Conservation (phyloP, 2,888 invertebrate species). For the Rhabditoides inermis region DNA sequence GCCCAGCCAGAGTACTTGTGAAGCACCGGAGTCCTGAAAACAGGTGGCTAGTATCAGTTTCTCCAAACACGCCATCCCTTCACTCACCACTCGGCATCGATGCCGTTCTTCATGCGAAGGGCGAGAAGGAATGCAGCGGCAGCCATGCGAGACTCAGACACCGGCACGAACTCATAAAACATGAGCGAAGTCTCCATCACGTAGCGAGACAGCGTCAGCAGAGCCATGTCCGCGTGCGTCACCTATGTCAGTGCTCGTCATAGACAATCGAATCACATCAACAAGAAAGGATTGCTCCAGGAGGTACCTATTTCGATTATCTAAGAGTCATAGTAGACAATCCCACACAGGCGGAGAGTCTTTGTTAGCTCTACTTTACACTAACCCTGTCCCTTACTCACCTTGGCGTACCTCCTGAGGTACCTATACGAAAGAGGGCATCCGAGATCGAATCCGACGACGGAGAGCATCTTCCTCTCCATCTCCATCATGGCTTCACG, state of each 20-base stretch:
- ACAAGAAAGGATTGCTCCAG: too few species aligned
- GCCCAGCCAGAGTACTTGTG: constrained; percentile 42
- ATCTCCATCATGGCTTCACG: constrained; percentile 75
- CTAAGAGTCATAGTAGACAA: too few species aligned
- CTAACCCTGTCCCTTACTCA: too few species aligned
- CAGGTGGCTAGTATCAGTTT: too few species aligned
- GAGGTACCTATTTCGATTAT: too few species aligned
- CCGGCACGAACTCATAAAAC: constrained; percentile 73
- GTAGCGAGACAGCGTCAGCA: constrained; percentile 83
- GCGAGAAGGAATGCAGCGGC: constrained; percentile 80
- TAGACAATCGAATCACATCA: too few species aligned
- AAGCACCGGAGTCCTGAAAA: constrained; percentile 30
- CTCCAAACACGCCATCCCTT: too few species aligned
- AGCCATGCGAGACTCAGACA: constrained; percentile 77
- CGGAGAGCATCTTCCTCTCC: constrained; percentile 75
- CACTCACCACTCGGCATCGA: constrained; percentile 27
- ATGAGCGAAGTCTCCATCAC: constrained; percentile 84
- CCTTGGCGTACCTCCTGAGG: constrained; percentile 78
- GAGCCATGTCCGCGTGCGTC: constrained; percentile 68
- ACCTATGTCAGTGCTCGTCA: too few species aligned
- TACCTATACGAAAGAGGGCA: constrained; percentile 92
- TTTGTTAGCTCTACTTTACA: too few species aligned
- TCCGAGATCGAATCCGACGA: constrained; percentile 80
- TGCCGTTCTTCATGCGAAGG: constrained; percentile 65
- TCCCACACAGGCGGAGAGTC: too few species aligned